Percentiles rank a stretch among this genome's conserved stretches.
These are phyloP conservation scores for Pluvianellus socialis DNA, from an alignment of 2,113 vertebrate genomes.

Conservation along the genomic window DNA sequence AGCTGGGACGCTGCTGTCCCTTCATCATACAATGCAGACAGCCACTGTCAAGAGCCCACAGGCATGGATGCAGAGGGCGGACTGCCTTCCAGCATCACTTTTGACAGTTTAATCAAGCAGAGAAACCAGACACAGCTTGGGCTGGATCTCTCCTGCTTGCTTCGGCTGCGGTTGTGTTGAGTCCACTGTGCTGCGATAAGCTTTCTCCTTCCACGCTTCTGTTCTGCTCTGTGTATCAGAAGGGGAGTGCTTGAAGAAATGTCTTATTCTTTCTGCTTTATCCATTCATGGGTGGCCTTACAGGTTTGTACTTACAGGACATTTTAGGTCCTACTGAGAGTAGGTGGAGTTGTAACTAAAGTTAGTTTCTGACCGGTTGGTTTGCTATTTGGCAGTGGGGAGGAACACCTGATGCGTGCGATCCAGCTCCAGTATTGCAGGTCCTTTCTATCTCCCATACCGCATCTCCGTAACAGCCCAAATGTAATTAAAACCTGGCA, in stretches of 20 bases:
- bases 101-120: background rate
- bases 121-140: background rate
- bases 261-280: background rate
- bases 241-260: background rate
- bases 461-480: background rate
- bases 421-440: background rate
- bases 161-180: background rate
- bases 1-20: background rate
- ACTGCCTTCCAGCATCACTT: background rate
- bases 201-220: background rate
- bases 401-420: background rate
- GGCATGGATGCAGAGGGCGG: background rate
- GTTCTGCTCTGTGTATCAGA: background rate
- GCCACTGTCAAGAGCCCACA: background rate
- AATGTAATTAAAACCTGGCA: slow-evolving; percentile 16
- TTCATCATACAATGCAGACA: background rate
- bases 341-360: background rate
- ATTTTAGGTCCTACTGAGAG: background rate
- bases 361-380: background rate
- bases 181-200: background rate
- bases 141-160: background rate
- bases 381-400: background rate
- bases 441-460: background rate
- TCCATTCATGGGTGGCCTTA: background rate
- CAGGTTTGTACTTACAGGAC: background rate